These are phyloP conservation scores for Diachasmimorpha longicaudata DNA, from an alignment of 1,140 invertebrate species.

Conservation along the genomic window DNA sequence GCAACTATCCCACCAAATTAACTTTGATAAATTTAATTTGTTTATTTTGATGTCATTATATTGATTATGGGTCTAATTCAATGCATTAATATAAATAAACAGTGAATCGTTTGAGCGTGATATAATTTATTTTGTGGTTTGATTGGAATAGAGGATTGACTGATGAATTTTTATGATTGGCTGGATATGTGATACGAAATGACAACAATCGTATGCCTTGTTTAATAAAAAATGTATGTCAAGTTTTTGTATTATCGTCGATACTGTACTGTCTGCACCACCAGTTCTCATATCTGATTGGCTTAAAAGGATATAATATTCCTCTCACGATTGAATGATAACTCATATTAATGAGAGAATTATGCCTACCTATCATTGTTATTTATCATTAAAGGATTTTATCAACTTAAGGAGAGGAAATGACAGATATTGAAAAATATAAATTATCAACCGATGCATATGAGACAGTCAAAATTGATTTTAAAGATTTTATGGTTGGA, in stretches of 20 bases:
- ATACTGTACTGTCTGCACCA: too few relatives aligned
- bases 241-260: constrained; percentile 23
- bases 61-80: constrained; percentile 39
- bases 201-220: constrained; percentile 39
- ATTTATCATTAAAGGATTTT: too few relatives aligned
- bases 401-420: too few relatives aligned
- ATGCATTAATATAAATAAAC: constrained; percentile 28
- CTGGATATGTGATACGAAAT: constrained; percentile 37
- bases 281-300: too few relatives aligned
- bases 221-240: constrained; percentile 30
- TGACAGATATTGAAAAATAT: too few relatives aligned
- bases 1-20: constrained; percentile 41
- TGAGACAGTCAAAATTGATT: too few relatives aligned
- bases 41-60: constrained; percentile 54
- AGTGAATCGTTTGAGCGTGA: constrained; percentile 22
- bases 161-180: constrained; percentile 49
- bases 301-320: too few relatives aligned
- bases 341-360: too few relatives aligned
- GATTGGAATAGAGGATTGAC: constrained; percentile 22
- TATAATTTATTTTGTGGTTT: constrained; percentile 39
- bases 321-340: too few relatives aligned
- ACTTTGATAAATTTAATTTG: background rate
- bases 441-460: too few relatives aligned
- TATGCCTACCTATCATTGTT: too few relatives aligned
- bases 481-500: too few relatives aligned